Base-by-base conservation (phyloP, 2,113 vertebrate genomes). In the Gymnogyps californianus region DNA sequence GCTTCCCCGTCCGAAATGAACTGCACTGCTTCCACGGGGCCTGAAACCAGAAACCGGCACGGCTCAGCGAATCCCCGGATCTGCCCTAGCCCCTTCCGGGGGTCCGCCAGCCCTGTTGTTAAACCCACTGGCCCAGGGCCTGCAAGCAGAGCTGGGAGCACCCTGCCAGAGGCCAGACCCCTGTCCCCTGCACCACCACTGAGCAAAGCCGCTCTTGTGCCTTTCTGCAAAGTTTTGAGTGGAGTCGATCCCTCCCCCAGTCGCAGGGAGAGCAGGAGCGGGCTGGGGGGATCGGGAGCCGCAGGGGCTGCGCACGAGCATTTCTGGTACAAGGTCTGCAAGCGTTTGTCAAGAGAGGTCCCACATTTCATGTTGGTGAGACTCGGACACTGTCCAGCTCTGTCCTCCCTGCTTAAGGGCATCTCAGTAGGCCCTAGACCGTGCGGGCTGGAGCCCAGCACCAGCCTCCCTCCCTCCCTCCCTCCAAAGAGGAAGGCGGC, bases 1-100 rank as follows among this genome's bases (percentile, higher is more conserved):
- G 88, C 91, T 51, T 97, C 86, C 14, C 90, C 87, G 0, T 97
- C 97, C 0, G 95, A 93, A 69, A 96, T 90, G 90, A 97, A 98
- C 58, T 97, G 92, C 38, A 98, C 93, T 0, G 34, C 96, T 95
- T 88, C 93, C 87, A 89, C 90, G 0, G 96, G 78, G 76, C 97
- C 96, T 98, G 22, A 6, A 97, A 97, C 7, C 47, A 96, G 59
- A 97, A 86, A 76, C 5, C 46, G 25, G 29, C 46, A n/a, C 0
- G 0, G 58, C 19, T 87, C 62, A 96, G 95, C 4, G 1, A 16
- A 55, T 21, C 8, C 57, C 1, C 0, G 18, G 13, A 9, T 18
- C 21, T 66, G 59, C 24, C 21, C 28, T 3, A 13, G n/a, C 36
- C 36, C 20, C 16, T 31, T 6, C 29, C 3, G 4, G 26, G 29